Percentiles rank a stretch among this genome's conserved stretches.
phyloP scores from a whole-genome alignment of 2,888 invertebrate species.

The Tenthredo scrophulariae region DNA sequence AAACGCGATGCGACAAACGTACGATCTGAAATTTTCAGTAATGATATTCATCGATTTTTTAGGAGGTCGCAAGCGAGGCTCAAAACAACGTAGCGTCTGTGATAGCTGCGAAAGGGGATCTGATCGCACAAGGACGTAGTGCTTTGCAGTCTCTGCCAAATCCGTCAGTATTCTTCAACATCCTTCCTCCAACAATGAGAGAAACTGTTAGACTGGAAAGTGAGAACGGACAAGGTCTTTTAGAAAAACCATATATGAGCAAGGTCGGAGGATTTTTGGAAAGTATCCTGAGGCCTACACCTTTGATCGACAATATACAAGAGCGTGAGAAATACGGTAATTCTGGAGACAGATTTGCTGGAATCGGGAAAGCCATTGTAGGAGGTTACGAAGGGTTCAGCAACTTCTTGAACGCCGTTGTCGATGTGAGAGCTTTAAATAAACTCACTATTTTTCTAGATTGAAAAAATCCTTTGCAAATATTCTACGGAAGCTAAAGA shows the following conservation, averaged over 20 bases:
- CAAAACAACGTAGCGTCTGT: conserved; percentile 66
- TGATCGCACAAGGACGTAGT: conserved; percentile 57
- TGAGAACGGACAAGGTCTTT: conserved; percentile 65
- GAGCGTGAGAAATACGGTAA: conserved; percentile 92
- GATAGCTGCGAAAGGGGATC: conserved; percentile 64
- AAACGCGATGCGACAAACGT: background rate
- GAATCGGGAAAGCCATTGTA: conserved; percentile 83
- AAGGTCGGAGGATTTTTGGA: conserved; percentile 65
- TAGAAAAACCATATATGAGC: conserved; percentile 65
- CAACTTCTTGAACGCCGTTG: conserved; percentile 82
- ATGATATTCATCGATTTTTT: background rate
- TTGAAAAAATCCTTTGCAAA: background rate
- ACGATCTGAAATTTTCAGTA: background rate
- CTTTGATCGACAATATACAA: conserved; percentile 87
- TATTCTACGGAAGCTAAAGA: background rate
- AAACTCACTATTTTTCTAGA: background rate
- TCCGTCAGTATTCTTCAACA: conserved; percentile 44
- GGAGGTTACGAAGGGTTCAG: conserved; percentile 85
- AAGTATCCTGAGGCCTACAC: conserved; percentile 80
- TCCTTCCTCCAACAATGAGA: conserved; percentile 59
- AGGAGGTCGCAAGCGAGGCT: conserved; percentile 69
- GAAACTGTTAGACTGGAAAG: conserved; percentile 70
- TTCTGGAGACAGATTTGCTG: conserved; percentile 84
- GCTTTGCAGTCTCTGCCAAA: conserved; percentile 46
- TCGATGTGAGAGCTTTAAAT: conserved; percentile 80